Percentiles rank a stretch among this genome's conserved stretches.
These are phyloP conservation scores for Diorhabda sublineata DNA, from an alignment of 1,140 invertebrate species.

Conservation along the genomic window DNA sequence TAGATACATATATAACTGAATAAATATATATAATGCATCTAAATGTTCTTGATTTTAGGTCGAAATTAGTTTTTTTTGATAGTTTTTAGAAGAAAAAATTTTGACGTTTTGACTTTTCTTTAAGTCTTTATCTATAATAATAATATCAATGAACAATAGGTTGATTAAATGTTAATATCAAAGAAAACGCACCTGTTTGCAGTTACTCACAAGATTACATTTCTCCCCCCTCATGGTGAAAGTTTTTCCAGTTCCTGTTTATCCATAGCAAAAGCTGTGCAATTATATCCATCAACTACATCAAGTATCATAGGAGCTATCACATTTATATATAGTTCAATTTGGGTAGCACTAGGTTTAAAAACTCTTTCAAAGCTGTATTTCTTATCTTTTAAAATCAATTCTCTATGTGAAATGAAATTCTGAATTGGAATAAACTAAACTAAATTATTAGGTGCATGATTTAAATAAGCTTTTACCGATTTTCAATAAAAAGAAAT, in stretches of 20 bases:
- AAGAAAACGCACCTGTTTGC: constrained; percentile 24
- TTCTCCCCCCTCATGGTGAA: constrained; percentile 91
- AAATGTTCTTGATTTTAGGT: too few species aligned
- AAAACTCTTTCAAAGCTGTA: constrained; percentile 90
- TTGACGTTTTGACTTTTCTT: too few species aligned
- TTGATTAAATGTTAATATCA: neutral
- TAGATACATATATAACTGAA: too few species aligned
- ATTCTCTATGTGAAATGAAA: constrained; percentile 55
- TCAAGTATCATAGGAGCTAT: constrained; percentile 86
- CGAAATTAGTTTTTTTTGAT: too few species aligned
- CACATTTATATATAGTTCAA: constrained; percentile 85
- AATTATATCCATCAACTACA: constrained; percentile 92
- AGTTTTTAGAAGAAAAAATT: too few species aligned
- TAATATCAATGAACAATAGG: neutral
- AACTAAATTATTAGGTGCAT: too few species aligned
- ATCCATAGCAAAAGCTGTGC: constrained; percentile 99
- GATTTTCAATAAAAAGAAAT: too few species aligned
- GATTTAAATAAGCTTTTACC: too few species aligned
- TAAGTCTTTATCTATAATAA: too few species aligned
- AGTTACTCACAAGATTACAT: constrained; percentile 32
- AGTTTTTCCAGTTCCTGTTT: constrained; percentile 96
- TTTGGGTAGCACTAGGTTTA: constrained; percentile 65
- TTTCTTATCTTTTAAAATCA: constrained; percentile 71
- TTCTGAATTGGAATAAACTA: too few species aligned
- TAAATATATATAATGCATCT: too few species aligned